phyloP scores from a whole-genome alignment of 2,888 invertebrate genomes.

The Liodrosophila aerea region DNA sequence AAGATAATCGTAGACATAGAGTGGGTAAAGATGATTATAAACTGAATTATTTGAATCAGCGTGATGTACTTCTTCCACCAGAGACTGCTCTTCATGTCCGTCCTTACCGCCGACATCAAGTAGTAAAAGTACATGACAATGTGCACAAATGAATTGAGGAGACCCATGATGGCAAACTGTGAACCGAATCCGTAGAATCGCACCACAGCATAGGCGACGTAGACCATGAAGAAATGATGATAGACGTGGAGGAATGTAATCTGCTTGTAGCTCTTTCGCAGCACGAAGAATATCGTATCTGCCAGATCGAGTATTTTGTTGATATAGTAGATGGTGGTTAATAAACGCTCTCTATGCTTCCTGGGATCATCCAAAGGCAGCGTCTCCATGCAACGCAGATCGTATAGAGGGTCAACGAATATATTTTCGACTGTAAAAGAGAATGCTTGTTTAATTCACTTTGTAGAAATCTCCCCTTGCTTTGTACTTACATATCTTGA shows the following conservation, averaged over 20 bases:
- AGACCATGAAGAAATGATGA: conserved; percentile 51
- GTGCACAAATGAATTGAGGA: conserved; percentile 90
- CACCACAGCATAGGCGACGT: conserved; percentile 1
- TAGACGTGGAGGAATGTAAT: conserved; percentile 56
- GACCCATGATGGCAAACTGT: conserved; percentile 86
- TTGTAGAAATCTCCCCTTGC: too few species aligned
- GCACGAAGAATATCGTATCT: conserved; percentile 58
- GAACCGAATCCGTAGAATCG: conserved; percentile 85
- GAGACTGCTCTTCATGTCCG: conserved; percentile 86
- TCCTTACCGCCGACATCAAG: conserved; percentile 87
- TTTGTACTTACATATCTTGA: conserved; percentile 6
- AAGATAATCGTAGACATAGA: conserved; percentile 23
- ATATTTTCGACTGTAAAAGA: conserved; percentile 16
- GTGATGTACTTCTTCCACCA: conserved; percentile 92
- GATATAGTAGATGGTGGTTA: conserved; percentile 17
- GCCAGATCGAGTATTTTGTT: conserved; percentile 54
- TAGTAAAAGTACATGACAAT: conserved; percentile 92
- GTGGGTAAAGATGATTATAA: conserved; percentile 70
- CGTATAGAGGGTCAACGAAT: conserved; percentile 10
- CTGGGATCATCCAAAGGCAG: conserved; percentile 23
- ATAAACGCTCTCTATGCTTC: conserved; percentile 28
- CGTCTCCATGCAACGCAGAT: conserved; percentile 39
- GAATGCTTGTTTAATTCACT: conserved; percentile 26
- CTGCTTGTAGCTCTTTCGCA: conserved; percentile 60
- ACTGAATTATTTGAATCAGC: conserved; percentile 89